These are phyloP conservation scores for Anarrhichthys ocellatus DNA, from an alignment of 2,113 vertebrate genomes.

Conservation along the genomic window DNA sequence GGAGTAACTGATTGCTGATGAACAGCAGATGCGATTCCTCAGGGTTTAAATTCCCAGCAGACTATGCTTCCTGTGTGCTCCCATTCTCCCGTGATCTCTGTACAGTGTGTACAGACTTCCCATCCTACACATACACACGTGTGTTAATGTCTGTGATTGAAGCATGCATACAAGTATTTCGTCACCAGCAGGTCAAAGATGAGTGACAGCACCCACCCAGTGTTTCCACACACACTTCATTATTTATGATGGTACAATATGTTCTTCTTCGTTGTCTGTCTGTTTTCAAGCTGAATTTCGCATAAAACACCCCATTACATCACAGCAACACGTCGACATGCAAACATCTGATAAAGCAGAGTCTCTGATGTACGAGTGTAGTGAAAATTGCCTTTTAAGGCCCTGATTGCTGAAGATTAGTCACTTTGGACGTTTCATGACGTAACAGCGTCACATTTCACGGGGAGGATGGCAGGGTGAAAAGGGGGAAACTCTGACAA, in stretches of 20 bases:
- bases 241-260: background rate
- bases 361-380: constrained; percentile 39
- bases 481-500: constrained; percentile 47
- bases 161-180: background rate
- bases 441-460: constrained; percentile 32
- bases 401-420: constrained; percentile 59
- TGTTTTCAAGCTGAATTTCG: constrained; percentile 14
- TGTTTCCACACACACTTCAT: background rate
- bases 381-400: constrained; percentile 74
- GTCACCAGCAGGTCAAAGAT: constrained; percentile 1
- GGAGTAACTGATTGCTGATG: constrained; percentile 69
- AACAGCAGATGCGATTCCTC: constrained; percentile 81
- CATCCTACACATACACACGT: background rate
- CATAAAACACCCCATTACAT: background rate
- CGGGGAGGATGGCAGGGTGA: constrained; percentile 27
- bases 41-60: constrained; percentile 78
- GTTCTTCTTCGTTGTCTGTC: background rate
- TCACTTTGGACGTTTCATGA: constrained; percentile 50
- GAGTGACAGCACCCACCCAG: background rate
- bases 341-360: constrained; percentile 34
- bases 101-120: constrained; percentile 74
- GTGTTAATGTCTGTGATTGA: background rate
- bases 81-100: constrained; percentile 47
- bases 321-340: background rate
- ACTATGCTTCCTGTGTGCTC: constrained; percentile 78